phyloP scores from a whole-genome alignment of 2,797 vertebrate species.

The Hephaestus fuliginosus region DNA sequence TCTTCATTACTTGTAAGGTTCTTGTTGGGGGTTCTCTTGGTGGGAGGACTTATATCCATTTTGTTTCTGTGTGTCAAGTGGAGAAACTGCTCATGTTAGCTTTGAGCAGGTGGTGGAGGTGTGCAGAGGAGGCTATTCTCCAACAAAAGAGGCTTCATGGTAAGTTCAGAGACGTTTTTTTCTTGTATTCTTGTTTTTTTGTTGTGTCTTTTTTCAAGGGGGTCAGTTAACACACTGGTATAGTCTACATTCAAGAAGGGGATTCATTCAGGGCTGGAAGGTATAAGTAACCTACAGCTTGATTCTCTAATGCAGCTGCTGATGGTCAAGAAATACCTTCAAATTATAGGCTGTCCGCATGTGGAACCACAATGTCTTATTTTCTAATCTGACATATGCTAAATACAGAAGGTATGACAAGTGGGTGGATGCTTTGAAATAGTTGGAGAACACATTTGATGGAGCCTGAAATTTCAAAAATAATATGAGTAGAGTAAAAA shows the following conservation, averaged over 20 bases:
- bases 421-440: neutral
- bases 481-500: neutral
- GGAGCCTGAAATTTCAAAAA: neutral
- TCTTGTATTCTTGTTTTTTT: neutral
- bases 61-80: neutral
- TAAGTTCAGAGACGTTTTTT: neutral
- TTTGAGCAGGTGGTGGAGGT: neutral
- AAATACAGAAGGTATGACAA: neutral
- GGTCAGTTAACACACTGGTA: too few relatives aligned
- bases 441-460: neutral
- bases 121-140: neutral
- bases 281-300: neutral
- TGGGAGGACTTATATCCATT: neutral
- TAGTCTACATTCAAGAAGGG: neutral
- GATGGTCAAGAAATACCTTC: conserved; percentile 6
- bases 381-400: neutral
- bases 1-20: neutral
- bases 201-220: neutral
- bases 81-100: neutral
- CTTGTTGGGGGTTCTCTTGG: neutral
- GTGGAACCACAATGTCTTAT: neutral
- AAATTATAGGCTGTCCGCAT: too few relatives aligned
- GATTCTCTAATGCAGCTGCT: neutral
- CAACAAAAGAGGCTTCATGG: neutral
- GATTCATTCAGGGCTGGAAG: neutral